Evolutionary conservation across 2,888 invertebrate genomes (phyloP), one percentile per base, ranked within the genome.

Genomic region (Tipula helvola): DNA sequence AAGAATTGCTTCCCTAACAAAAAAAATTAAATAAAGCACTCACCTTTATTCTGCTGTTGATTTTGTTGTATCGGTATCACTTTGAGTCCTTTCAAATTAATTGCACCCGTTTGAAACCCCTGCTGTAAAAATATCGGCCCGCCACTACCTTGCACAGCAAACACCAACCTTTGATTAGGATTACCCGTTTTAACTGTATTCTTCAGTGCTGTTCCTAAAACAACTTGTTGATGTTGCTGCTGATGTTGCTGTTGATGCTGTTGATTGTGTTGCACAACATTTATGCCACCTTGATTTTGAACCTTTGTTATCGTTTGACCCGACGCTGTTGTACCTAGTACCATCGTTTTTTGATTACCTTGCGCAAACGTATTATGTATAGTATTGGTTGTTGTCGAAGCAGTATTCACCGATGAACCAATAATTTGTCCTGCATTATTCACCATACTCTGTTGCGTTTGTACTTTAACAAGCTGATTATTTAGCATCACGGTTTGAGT

Each of bases 11-110:
- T 52, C 39, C 28, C 28, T 28, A 28, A 28, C 1, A 28, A 28
- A 28, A 28, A 28, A 28, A 28, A 28, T n/a, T n/a, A n/a, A 28
- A 28, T 28, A 2, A 28, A 28, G 28, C 87, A 71, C 87, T 88
- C 87, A 88, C 88, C 88, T 87, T 88, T 88, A 86, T 87, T 88
- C 39, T 86, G 86, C n/a, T 86, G 87, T 52, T 86, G 87, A 13
- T 28, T 85, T 71, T 91, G 91, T 87, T 91, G 90, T 87, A 93
- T 90, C 0, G 93, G 93, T 87, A 94, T 94, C 87, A 94, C 94
- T 90, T 94, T 94, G 87, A 94, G 92, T 10, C 93, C 93, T 89
- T 94, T 94, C 18, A 94, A 92, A 89, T 94, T 94, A 87, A 94
- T 92, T 39, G 93, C 92, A 3, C 93, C 93, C 36, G 93, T 93